A percentile compares a stretch with the other conserved stretches of the same genome.
These are phyloP conservation scores for Xenopus laevis DNA, from an alignment of 2,113 vertebrate species.

Conservation along the genomic window DNA sequence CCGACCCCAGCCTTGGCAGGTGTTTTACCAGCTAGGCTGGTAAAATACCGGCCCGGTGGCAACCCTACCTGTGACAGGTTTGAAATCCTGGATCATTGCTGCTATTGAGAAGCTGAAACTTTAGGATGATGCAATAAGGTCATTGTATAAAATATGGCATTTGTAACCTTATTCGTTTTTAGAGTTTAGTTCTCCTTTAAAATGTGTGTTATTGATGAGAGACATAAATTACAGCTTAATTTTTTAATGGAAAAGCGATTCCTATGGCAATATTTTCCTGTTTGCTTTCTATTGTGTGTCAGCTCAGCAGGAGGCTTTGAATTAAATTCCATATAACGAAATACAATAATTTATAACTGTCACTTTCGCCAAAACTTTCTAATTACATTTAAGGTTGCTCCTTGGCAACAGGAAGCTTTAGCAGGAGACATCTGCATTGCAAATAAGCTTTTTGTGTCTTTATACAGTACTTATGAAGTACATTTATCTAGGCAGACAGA, in stretches of 20 bases:
- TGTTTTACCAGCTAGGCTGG: too few species aligned
- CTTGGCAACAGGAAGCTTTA: slow-evolving; percentile 15
- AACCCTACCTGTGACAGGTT: too few species aligned
- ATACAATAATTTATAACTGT: not conserved
- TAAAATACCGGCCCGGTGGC: too few species aligned
- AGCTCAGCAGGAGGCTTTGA: not conserved
- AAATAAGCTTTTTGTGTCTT: not conserved
- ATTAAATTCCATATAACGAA: not conserved
- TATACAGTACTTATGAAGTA: not conserved
- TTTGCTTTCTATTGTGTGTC: not conserved
- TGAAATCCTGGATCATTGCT: too few species aligned
- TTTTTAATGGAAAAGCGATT: not conserved
- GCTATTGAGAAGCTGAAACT: too few species aligned
- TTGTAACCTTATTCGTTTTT: too few species aligned
- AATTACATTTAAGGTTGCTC: not conserved
- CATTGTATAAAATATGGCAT: too few species aligned
- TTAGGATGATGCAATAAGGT: too few species aligned
- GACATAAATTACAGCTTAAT: not conserved
- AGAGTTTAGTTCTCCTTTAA: too few species aligned
- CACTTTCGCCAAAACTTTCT: not conserved
- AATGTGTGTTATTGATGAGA: not conserved
- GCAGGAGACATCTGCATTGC: slow-evolving; percentile 11
- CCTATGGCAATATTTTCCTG: not conserved
- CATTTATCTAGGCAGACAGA: not conserved
- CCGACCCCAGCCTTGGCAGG: too few species aligned